Evolutionary conservation across 2,888 invertebrate species (phyloP).

Genomic region (Pecten maximus): DNA sequence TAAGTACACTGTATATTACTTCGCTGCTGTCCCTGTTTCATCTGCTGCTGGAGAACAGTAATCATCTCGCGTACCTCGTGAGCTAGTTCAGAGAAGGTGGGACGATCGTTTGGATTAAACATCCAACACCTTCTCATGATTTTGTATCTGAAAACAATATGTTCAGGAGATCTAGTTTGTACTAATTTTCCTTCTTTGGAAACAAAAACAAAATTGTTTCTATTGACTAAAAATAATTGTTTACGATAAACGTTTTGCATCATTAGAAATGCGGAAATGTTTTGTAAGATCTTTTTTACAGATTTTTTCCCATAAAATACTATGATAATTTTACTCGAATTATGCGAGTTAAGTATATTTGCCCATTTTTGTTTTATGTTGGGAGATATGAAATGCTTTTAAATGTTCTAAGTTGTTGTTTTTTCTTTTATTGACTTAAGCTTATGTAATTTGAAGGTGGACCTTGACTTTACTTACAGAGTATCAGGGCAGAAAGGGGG

Average conservation of each 20-base stretch:
- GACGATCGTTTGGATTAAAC: constrained; percentile 67
- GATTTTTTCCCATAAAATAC: too few species aligned
- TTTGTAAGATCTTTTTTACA: too few species aligned
- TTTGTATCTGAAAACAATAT: constrained; percentile 66
- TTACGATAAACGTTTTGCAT: too few species aligned
- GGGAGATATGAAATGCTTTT: too few species aligned
- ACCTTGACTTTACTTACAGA: constrained; percentile 76
- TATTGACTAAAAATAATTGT: too few species aligned
- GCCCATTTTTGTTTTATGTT: too few species aligned
- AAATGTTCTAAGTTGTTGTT: too few species aligned
- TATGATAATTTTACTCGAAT: too few species aligned
- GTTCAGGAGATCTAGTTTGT: background rate
- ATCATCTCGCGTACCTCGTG: constrained; percentile 72
- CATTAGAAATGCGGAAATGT: too few species aligned
- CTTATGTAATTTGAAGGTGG: background rate
- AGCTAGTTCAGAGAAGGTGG: constrained; percentile 70
- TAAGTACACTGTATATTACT: constrained; percentile 75
- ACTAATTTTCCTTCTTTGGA: background rate
- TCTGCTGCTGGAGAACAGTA: constrained; percentile 70
- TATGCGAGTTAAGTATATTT: too few species aligned
- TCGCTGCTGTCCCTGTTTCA: constrained; percentile 69
- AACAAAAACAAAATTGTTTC: too few species aligned
- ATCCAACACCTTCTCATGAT: constrained; percentile 76
- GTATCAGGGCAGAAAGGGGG: constrained; percentile 83
- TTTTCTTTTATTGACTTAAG: too few species aligned